Conservation (phyloP, 2,888 invertebrate species). For the Ophion ventricosus region DNA sequence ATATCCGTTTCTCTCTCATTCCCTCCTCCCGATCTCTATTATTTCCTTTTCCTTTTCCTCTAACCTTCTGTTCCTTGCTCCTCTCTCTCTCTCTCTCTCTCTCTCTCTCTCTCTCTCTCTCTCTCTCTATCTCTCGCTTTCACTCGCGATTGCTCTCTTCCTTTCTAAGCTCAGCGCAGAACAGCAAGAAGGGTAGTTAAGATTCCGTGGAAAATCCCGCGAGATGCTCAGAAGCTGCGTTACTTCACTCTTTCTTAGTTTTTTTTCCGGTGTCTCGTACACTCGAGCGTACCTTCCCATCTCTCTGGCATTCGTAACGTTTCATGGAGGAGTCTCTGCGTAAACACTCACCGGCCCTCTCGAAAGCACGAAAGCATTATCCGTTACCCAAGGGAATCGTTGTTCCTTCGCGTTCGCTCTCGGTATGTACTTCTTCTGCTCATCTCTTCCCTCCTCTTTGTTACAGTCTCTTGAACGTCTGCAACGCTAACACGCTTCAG, state of each 20-base stretch:
- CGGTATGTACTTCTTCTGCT: conserved; percentile 13
- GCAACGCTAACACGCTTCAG: conserved; percentile 23
- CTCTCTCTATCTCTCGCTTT: neutral
- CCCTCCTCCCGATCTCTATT: neutral
- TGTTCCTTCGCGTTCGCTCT: conserved; percentile 45
- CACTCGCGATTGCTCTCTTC: neutral
- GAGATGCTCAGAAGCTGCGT: conserved; percentile 44
- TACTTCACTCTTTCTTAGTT: neutral
- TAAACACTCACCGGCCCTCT: conserved; percentile 61
- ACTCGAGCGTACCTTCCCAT: conserved; percentile 29
- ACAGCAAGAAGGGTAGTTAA: conserved; percentile 63
- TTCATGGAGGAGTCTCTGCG: conserved; percentile 54
- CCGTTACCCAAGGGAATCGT: conserved; percentile 56
- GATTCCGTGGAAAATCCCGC: conserved; percentile 63
- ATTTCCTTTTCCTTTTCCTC: neutral
- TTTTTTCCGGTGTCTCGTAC: conserved; percentile 6
- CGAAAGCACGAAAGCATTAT: conserved; percentile 61
- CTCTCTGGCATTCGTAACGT: conserved; percentile 37
- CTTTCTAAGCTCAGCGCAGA: conserved; percentile 46
- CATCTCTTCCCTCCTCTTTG: neutral
- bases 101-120: neutral
- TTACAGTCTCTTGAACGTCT: conserved; percentile 19
- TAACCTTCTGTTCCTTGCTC: neutral
- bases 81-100: neutral
- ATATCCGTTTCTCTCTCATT: neutral